Percentiles rank a stretch among this genome's conserved stretches.
Evolutionary conservation across 2,888 invertebrate species (phyloP).

Genomic region (Mactromeris polynyma): DNA sequence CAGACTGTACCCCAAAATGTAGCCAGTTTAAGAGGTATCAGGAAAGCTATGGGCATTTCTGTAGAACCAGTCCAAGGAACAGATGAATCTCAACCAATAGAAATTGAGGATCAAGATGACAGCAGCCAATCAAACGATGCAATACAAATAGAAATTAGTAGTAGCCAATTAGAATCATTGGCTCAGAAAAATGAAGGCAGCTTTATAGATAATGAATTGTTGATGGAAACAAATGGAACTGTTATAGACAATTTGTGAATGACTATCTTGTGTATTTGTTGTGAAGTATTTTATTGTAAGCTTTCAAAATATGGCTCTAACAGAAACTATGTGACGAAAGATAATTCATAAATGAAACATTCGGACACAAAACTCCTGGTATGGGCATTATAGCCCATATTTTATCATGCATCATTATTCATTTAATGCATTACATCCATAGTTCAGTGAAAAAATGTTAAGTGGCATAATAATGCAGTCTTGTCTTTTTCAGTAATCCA

Average conservation of each 20-base stretch:
- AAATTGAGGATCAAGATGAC: slow-evolving; percentile 62
- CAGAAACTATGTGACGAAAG: no score
- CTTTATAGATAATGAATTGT: slow-evolving; percentile 60
- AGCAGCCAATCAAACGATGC: slow-evolving; percentile 51
- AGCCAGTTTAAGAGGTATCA: slow-evolving; percentile 54
- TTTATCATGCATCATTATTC: no score
- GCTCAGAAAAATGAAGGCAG: slow-evolving; percentile 45
- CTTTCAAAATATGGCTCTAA: no score
- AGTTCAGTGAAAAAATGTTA: no score
- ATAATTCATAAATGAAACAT: no score
- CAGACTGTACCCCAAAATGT: slow-evolving; percentile 62
- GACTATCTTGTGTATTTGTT: neutral
- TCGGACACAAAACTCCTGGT: no score
- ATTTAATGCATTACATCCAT: no score
- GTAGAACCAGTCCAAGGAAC: slow-evolving; percentile 55
- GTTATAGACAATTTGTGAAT: slow-evolving; percentile 70
- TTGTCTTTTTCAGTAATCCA: no score
- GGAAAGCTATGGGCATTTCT: slow-evolving; percentile 67
- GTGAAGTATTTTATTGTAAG: no score
- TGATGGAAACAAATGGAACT: slow-evolving; percentile 74
- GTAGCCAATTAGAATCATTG: slow-evolving; percentile 50
- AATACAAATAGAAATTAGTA: slow-evolving; percentile 29
- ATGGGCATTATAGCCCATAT: no score
- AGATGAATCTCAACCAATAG: slow-evolving; percentile 69
- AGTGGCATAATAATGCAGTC: no score